Base-by-base conservation (phyloP, 2,888 invertebrate species). In the Oligia fasciuncula region DNA sequence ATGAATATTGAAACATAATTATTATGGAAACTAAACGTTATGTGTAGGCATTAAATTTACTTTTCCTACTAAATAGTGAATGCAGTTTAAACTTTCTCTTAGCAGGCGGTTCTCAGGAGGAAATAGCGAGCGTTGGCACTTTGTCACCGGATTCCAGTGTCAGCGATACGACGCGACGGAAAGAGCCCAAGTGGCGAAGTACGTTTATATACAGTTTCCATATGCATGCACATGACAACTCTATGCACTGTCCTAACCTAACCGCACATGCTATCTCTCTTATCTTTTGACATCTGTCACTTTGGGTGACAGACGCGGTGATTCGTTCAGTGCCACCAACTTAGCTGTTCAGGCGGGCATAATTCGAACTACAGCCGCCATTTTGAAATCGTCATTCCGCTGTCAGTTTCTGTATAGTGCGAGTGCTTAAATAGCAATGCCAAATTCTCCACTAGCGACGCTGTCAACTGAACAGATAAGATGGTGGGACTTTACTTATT, bases 111-210 rank as follows among this genome's bases (percentile, higher is more conserved):
- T 97, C 97, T 29, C 97, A 97, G 87, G 97, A 97, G 80, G 97
- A 97, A 85, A 95, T 97, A 73, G 96, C 96, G 14, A 96, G 95
- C 68, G 96, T 96, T 1, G 96, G 96, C 11, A 95, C 96, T 0
- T 80, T 97, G 5, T 96, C 96, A 0, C 96, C 96, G 0, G 97
- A 97, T 76, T 96, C 97, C 0, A 97, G 96, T 67, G 95, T 96
- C 40, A 95, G 96, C 74, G 97, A 97, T 46, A 96, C 95, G 0
- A 95, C 95, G 77, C 90, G 96, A 19, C 94, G 97, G 90, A 97
- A 97, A 94, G 97, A 97, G 81, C 94, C 97, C 0, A 97, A 97
- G 80, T 97, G 97, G 97, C 90, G 97, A 85, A 96, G 97, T 97
- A 76, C 94, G 96, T 94, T 51, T 4, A 35, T 1, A 63, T 29